Evolutionary conservation across 2,888 invertebrate genomes (phyloP).

Genomic region (Sphaerophoria taeniata): DNA sequence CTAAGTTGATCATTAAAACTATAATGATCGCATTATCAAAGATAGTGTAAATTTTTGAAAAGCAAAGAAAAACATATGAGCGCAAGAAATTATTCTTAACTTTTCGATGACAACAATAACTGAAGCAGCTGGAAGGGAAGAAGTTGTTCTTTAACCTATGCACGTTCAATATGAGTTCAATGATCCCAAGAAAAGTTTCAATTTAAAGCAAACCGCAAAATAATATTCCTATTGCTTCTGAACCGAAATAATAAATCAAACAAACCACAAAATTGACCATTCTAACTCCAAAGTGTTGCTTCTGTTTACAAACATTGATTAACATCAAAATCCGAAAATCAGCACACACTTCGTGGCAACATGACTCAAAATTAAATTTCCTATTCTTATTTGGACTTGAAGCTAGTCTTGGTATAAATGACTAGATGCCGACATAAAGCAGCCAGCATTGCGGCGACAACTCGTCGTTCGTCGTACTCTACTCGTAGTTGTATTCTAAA

Average conservation of each 20-base stretch:
- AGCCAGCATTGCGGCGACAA: constrained; percentile 29
- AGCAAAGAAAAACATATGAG: no score
- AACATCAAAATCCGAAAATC: constrained; percentile 45
- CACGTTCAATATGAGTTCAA: constrained; percentile 8
- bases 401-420: no score
- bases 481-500: no score
- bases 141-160: background rate
- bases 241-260: background rate
- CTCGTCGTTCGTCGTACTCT: constrained; percentile 23
- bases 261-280: constrained; percentile 49
- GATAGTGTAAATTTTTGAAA: no score
- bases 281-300: constrained; percentile 19
- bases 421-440: background rate
- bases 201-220: constrained; percentile 10
- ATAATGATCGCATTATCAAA: no score
- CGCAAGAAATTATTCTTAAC: no score
- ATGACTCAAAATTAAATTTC: constrained; percentile 63
- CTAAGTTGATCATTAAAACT: no score
- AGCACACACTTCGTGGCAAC: constrained; percentile 46
- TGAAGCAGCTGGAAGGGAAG: no score
- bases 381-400: background rate
- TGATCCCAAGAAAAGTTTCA: no score
- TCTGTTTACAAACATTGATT: constrained; percentile 50
- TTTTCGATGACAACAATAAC: no score
- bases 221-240: background rate